Evolutionary conservation across 2,888 invertebrate genomes (phyloP).

Genomic region (Cryptosula pallasiana): DNA sequence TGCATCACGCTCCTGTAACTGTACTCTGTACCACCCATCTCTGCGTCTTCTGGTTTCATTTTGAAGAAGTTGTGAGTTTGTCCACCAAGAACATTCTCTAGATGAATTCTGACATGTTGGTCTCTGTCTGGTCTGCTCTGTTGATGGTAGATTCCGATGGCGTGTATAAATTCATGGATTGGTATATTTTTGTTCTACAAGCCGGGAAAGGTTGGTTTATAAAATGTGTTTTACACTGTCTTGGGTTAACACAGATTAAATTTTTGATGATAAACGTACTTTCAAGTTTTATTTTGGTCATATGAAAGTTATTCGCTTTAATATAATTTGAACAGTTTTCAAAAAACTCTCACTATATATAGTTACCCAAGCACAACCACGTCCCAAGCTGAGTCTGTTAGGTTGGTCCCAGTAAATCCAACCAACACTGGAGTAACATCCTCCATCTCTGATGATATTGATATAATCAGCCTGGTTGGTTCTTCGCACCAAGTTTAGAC

Average conservation of each 20-base stretch:
- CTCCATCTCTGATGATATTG: constrained; percentile 1
- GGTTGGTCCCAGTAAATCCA: not conserved
- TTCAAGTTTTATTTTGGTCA: no score
- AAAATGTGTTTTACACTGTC: no score
- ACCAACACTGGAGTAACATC: not conserved
- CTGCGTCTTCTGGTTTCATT: not conserved
- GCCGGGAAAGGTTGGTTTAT: not conserved
- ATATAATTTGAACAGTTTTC: no score
- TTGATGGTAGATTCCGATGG: not conserved
- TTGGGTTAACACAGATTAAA: no score
- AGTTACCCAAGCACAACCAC: not conserved
- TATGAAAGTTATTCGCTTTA: no score
- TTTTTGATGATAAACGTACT: no score
- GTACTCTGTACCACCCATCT: not conserved
- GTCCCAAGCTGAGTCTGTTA: not conserved
- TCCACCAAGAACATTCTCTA: not conserved
- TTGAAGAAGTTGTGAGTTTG: not conserved
- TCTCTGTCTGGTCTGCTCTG: constrained; percentile 4
- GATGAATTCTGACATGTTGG: not conserved
- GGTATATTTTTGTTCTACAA: not conserved
- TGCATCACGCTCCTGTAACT: constrained; percentile 12
- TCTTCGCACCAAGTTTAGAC: not conserved
- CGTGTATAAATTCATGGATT: not conserved
- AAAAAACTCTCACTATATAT: no score
- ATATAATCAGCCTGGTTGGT: not conserved